phyloP scores from a whole-genome alignment of 2,113 vertebrate genomes.

The Cheirogaleus medius region DNA sequence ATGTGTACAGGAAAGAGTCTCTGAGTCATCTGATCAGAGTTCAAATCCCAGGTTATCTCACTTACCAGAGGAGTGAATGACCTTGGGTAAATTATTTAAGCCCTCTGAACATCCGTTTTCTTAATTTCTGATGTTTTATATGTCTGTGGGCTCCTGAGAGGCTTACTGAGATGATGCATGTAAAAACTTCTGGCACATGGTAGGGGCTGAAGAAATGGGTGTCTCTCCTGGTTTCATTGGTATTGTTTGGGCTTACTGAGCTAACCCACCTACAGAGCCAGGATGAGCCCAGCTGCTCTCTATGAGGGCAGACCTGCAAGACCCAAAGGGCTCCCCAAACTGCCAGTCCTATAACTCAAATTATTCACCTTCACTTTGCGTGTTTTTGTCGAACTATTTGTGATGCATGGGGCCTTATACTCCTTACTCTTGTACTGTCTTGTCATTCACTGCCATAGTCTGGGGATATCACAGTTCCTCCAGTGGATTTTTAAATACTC shows the following conservation, averaged over 20 bases:
- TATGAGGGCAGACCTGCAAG: not conserved
- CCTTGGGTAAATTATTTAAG: not conserved
- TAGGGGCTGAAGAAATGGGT: not conserved
- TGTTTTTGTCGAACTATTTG: not conserved
- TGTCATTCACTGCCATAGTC: not conserved
- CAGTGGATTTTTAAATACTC: not conserved
- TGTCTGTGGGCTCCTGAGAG: not conserved
- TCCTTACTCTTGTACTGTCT: not conserved
- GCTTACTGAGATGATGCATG: not conserved
- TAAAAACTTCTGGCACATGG: not conserved
- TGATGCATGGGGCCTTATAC: not conserved
- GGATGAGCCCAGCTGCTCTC: not conserved
- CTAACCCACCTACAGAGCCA: not conserved
- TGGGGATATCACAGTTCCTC: not conserved
- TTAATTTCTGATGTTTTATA: slow-evolving; percentile 13
- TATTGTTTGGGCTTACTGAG: not conserved
- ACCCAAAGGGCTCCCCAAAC: not conserved
- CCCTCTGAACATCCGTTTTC: not conserved
- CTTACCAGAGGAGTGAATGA: not conserved
- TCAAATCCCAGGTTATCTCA: slow-evolving; percentile 10
- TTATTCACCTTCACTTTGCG: not conserved
- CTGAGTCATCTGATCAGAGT: not conserved
- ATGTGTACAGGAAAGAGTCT: not conserved
- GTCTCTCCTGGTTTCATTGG: not conserved
- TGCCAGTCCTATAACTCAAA: not conserved